phyloP scores from a whole-genome alignment of 2,888 invertebrate species.

The Apocheima hispidaria region DNA sequence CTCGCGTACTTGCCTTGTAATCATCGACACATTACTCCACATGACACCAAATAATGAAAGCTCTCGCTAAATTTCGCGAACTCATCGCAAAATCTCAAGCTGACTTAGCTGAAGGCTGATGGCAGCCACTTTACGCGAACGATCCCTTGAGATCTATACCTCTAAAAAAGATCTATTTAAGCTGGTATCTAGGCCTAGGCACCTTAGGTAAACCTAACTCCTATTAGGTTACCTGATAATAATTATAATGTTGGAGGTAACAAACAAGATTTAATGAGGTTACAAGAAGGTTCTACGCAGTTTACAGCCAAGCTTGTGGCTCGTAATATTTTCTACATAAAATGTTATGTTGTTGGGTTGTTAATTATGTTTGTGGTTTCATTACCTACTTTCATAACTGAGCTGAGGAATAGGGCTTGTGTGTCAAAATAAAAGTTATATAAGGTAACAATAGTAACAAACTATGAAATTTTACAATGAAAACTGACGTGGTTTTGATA shows the following conservation, averaged over 20 bases:
- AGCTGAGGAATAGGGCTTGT: background rate
- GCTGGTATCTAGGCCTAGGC: background rate
- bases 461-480: too few species aligned
- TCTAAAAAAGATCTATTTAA: background rate
- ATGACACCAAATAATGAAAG: background rate
- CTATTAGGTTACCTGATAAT: conserved; percentile 13
- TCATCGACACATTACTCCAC: background rate
- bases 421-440: too few species aligned
- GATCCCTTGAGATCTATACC: conserved; percentile 3
- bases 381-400: background rate
- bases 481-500: too few species aligned
- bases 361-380: conserved; percentile 10
- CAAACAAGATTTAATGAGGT: conserved; percentile 20
- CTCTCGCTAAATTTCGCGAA: background rate
- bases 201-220: background rate
- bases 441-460: too few species aligned
- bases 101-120: conserved; percentile 3
- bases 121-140: conserved; percentile 4
- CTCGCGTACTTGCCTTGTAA: background rate
- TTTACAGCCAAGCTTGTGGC: conserved; percentile 15
- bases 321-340: conserved; percentile 12
- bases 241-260: conserved; percentile 1
- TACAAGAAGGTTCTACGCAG: conserved; percentile 14
- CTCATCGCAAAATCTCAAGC: background rate
- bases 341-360: conserved; percentile 8